phyloP scores from a whole-genome alignment of 2,888 invertebrate species.

The Tinea semifulvella region DNA sequence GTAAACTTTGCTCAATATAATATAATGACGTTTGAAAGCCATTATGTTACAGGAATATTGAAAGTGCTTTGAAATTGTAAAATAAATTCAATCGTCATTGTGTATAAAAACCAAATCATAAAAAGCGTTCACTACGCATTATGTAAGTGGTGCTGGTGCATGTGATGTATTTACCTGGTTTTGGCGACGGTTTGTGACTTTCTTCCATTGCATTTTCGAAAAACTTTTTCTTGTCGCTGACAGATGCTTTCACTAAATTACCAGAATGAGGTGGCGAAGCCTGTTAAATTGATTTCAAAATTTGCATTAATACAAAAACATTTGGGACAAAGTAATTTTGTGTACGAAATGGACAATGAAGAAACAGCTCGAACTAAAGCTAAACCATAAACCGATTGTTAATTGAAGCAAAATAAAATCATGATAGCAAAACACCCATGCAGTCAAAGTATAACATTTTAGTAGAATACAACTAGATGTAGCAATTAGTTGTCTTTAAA shows the following conservation, averaged over 20 bases:
- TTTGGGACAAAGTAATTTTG: background rate
- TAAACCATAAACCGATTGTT: conserved; percentile 4
- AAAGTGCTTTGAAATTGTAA: no score
- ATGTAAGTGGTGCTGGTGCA: no score
- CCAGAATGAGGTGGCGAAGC: conserved; percentile 76
- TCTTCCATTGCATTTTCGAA: conserved; percentile 97
- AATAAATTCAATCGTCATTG: no score
- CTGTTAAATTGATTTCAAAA: conserved; percentile 32
- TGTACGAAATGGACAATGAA: conserved; percentile 4
- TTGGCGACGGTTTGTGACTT: conserved; percentile 84
- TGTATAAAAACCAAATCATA: no score
- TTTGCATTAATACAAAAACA: conserved; percentile 4
- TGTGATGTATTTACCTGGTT: conserved; percentile 82
- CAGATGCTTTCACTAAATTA: conserved; percentile 82
- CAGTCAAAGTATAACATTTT: conserved; percentile 33
- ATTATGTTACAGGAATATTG: no score
- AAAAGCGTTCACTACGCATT: no score
- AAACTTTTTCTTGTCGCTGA: conserved; percentile 93
- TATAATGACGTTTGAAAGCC: no score
- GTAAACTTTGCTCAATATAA: no score
- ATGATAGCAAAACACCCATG: conserved; percentile 50
- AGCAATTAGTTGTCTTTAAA: conserved; percentile 21
- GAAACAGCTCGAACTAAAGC: background rate
- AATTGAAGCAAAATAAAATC: conserved; percentile 5
- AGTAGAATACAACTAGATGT: background rate